Conservation (phyloP, 1,140 invertebrate genomes). For the Psilanteris sp. region DNA sequence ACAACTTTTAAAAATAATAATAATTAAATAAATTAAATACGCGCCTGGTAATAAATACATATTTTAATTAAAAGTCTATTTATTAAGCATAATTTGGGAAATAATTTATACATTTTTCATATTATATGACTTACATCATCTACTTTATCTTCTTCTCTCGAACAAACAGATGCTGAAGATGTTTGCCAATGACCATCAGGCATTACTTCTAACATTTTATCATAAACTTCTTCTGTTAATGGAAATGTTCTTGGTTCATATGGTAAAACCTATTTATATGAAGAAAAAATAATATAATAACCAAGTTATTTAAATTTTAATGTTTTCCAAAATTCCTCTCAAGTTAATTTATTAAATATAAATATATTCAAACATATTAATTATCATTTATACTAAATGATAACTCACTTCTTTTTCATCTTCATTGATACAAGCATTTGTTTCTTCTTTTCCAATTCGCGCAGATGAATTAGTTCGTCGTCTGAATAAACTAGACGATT, state of each 20-base stretch:
- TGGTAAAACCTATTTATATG: slow-evolving; percentile 79
- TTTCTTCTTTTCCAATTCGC: slow-evolving; percentile 73
- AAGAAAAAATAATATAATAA: slow-evolving; percentile 12
- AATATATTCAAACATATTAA: no score
- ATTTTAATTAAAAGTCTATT: no score
- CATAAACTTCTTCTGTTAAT: slow-evolving; percentile 84
- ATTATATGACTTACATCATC: slow-evolving; percentile 70
- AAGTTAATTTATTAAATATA: no score
- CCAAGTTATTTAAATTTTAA: no score
- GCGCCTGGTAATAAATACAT: no score
- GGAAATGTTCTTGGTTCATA: slow-evolving; percentile 89
- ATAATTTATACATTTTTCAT: slow-evolving; percentile 43
- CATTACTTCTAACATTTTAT: slow-evolving; percentile 86
- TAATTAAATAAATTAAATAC: no score
- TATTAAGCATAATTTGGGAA: no score
- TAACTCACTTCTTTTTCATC: slow-evolving; percentile 76
- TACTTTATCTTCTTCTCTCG: slow-evolving; percentile 79
- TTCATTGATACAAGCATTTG: slow-evolving; percentile 69
- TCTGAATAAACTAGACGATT: slow-evolving; percentile 72
- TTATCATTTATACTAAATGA: no score
- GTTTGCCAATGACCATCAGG: slow-evolving; percentile 83
- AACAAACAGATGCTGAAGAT: slow-evolving; percentile 81
- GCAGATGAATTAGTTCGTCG: slow-evolving; percentile 80
- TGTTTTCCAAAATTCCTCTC: no score
- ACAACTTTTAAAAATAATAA: no score